Evolutionary conservation across 2,797 vertebrate genomes (phyloP), one percentile per base, ranked within the genome.

Genomic region (Sebastes reedi): DNA sequence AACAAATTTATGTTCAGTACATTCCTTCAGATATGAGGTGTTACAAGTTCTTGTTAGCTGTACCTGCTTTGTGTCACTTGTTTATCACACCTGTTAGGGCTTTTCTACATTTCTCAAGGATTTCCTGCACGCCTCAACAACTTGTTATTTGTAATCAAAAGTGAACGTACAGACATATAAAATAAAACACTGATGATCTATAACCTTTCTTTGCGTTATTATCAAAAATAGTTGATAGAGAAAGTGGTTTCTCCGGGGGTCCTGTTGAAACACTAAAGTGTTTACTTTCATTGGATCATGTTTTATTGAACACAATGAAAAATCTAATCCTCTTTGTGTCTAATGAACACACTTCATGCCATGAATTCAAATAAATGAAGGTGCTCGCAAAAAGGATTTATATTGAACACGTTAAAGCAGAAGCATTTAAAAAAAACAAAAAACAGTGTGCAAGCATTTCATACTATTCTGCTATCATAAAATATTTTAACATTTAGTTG

Each of bases 251-350:
- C 12, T 22, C 2, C 46, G 1, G 6, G 1, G 3, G 22, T 58
- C 42, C 30, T 24, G 4, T 25, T 32, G 5, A 84, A 65, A 73
- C 3, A 3, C 61, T 29, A 32, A 54, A 24, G 30, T 58, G 24
- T 62, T 79, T 30, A 14, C 7, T 6, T 75, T 39, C 8, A 72
- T 46, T 29, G n/a, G 10, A 30, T 72, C 20, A 22, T 67, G 27
- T 36, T 34, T 85, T 82, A 59, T 34, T 58, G 46, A 3, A 12
- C 65, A 42, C 70, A 32, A 27, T 70, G 13, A 73, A 88, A 77
- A 25, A 66, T 6, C 1, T 9, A 77, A 82, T 81, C 67, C 54
- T 69, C 9, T 73, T 59, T 75, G 20, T 56, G 25, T 56, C 46
- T 25, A 54, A 73, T 76, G 16, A 81, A 79, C 2, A n/a, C 7